A percentile compares a stretch with the other conserved stretches of the same genome.
Evolutionary conservation across 2,888 invertebrate genomes (phyloP).

Genomic region (Metacarcinus magister): DNA sequence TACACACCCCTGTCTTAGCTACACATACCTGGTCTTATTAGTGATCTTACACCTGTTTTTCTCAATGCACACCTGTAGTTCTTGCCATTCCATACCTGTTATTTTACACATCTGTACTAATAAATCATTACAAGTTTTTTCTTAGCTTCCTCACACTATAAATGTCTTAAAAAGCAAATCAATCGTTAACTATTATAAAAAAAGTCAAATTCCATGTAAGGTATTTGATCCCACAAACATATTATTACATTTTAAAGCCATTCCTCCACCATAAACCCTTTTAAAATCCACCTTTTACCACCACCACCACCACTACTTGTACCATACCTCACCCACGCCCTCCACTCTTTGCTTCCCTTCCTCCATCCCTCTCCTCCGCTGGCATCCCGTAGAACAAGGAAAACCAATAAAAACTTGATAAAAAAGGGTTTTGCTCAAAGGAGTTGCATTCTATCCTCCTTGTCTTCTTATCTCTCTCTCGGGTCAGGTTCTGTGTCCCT

Average conservation of each 20-base stretch:
- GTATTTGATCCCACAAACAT: too few species aligned
- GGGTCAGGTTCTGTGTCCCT: background rate
- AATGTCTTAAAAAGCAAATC: background rate
- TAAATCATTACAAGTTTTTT: background rate
- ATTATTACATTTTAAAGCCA: background rate
- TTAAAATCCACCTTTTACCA: background rate
- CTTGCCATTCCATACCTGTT: background rate
- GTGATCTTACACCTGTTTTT: background rate
- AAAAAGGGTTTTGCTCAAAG: background rate
- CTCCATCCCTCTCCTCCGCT: background rate
- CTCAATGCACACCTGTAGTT: background rate
- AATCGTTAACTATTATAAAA: too few species aligned
- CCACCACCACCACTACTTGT: background rate
- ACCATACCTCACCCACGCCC: background rate
- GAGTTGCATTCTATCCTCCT: background rate
- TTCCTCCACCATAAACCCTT: background rate
- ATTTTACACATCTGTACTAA: background rate
- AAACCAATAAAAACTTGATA: background rate
- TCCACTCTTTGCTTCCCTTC: background rate
- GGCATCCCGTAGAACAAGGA: slow-evolving; percentile 36
- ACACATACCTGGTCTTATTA: background rate
- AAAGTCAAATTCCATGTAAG: too few species aligned
- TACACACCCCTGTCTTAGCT: background rate
- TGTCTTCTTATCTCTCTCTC: background rate
- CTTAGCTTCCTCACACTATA: background rate